These are phyloP conservation scores for Temnothorax rugatulus DNA, from an alignment of 2,888 invertebrate species.

Conservation along the genomic window DNA sequence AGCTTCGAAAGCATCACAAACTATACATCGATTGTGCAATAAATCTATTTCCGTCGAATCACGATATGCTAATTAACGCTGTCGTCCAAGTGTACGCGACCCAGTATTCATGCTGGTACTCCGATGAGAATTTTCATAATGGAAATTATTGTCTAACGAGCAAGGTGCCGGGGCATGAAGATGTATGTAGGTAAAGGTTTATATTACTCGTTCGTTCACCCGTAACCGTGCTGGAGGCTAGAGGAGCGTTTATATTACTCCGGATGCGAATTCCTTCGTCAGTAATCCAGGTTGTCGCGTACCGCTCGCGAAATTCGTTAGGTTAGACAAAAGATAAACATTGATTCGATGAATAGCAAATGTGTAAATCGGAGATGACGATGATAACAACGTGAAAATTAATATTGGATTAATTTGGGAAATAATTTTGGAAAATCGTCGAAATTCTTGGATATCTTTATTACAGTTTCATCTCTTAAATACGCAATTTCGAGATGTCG, in stretches of 20 bases:
- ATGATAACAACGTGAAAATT: neutral
- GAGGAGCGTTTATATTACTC: constrained; percentile 11
- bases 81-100: constrained; percentile 20
- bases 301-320: constrained; percentile 20
- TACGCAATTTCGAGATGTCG: neutral
- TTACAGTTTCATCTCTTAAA: neutral
- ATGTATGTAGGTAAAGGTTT: constrained; percentile 28
- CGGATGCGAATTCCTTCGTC: constrained; percentile 31
- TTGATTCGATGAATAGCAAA: constrained; percentile 6
- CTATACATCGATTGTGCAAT: constrained; percentile 5
- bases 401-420: no score
- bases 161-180: constrained; percentile 4
- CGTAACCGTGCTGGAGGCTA: neutral
- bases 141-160: constrained; percentile 45
- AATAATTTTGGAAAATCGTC: neutral
- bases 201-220: constrained; percentile 39
- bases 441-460: neutral
- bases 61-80: constrained; percentile 34
- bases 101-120: constrained; percentile 2
- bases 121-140: constrained; percentile 43
- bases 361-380: neutral
- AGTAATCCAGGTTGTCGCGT: constrained; percentile 41
- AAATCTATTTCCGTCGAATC: constrained; percentile 7
- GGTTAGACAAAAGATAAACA: constrained; percentile 2
- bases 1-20: constrained; percentile 7